Conservation (phyloP, 2,888 invertebrate genomes). For the Aleiodes testaceus region DNA sequence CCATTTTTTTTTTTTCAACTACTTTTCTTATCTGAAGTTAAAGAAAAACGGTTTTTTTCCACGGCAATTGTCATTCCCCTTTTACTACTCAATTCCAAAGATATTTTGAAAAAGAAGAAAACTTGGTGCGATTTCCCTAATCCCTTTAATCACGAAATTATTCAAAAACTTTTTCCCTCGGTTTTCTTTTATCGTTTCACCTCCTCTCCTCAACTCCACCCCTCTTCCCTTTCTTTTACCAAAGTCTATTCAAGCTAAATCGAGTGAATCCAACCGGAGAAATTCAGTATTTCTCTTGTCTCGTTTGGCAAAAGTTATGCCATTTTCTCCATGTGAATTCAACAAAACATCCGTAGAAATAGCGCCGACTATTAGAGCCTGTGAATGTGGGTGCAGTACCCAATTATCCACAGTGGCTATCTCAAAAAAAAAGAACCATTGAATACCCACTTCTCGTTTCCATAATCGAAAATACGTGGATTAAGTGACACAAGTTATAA, state of each 20-base stretch:
- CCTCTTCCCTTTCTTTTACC: neutral
- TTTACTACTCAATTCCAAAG: neutral
- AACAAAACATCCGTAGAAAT: conserved; percentile 35
- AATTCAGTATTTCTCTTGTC: conserved; percentile 11
- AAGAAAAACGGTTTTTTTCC: too few relatives aligned
- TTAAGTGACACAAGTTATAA: conserved; percentile 24
- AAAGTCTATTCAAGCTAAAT: too few relatives aligned
- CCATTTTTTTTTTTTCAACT: too few relatives aligned
- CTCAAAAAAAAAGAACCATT: conserved; percentile 43
- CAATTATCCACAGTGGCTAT: conserved; percentile 65
- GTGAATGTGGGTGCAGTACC: conserved; percentile 58
- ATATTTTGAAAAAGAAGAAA: conserved; percentile 16
- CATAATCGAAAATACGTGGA: conserved; percentile 17
- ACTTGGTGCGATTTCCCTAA: conserved; percentile 1
- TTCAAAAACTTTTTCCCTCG: conserved; percentile 8
- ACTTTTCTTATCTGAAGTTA: too few relatives aligned
- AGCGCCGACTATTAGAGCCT: conserved; percentile 14
- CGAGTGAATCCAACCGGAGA: too few relatives aligned
- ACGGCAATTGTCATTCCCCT: too few relatives aligned
- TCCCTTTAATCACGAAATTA: conserved; percentile 15
- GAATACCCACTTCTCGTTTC: neutral
- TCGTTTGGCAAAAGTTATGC: conserved; percentile 38
- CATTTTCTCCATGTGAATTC: neutral
- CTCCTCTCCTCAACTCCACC: neutral
- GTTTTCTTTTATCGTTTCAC: conserved; percentile 15